These are phyloP conservation scores for Indicator indicator DNA, from an alignment of 2,113 vertebrate genomes.

Conservation along the genomic window DNA sequence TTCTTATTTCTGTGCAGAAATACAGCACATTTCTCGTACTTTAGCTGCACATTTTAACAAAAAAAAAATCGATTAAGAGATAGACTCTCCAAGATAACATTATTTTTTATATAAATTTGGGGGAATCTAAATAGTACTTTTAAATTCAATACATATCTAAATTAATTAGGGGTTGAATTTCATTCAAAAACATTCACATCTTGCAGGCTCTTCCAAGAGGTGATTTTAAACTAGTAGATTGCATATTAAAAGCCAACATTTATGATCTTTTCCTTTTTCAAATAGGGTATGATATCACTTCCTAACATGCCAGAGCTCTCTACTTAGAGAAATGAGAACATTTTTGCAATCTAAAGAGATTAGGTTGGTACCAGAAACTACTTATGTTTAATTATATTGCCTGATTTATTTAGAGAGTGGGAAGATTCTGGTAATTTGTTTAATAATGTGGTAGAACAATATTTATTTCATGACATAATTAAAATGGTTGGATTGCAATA, in stretches of 20 bases:
- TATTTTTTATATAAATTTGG: neutral
- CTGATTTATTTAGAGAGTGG: constrained; percentile 18
- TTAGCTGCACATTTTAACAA: neutral
- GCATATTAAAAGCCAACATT: neutral
- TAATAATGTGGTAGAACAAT: constrained; percentile 7
- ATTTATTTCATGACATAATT: constrained; percentile 34
- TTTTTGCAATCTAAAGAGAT: constrained; percentile 20
- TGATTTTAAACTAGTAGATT: neutral
- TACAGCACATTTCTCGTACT: neutral
- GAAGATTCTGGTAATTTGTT: constrained; percentile 28
- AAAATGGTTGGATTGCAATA: neutral
- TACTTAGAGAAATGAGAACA: neutral
- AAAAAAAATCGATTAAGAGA: neutral
- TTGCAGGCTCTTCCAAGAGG: neutral
- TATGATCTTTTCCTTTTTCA: neutral
- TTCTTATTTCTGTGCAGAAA: neutral
- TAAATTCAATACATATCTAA: neutral
- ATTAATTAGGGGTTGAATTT: neutral
- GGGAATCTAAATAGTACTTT: neutral
- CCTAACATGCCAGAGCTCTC: neutral
- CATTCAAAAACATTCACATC: neutral
- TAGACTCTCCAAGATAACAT: neutral
- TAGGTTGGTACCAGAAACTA: neutral
- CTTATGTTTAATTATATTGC: constrained; percentile 9
- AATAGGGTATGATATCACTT: neutral